These are phyloP conservation scores for Gasterosteus aculeatus DNA, from an alignment of 2,113 vertebrate species.

Conservation along the genomic window DNA sequence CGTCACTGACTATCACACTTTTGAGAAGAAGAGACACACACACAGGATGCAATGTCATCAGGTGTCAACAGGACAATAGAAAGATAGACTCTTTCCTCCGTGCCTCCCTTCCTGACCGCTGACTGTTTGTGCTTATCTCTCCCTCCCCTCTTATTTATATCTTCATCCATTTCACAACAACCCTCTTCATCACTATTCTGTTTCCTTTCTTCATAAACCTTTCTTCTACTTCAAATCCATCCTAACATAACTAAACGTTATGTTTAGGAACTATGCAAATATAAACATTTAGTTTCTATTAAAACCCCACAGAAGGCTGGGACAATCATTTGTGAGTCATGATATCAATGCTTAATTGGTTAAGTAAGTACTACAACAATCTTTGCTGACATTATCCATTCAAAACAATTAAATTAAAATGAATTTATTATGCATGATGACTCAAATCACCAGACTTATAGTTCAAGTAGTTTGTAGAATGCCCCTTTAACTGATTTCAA, in stretches of 20 bases:
- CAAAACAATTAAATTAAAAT: not conserved
- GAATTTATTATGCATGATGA: not conserved
- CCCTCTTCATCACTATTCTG: not conserved
- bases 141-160: not conserved
- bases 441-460: no score
- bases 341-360: not conserved
- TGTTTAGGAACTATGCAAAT: not conserved
- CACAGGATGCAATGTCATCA: conserved; percentile 40
- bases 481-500: not conserved
- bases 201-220: not conserved
- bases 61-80: conserved; percentile 30
- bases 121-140: not conserved
- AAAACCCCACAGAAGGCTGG: not conserved
- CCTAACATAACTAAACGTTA: not conserved
- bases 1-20: not conserved
- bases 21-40: conserved; percentile 16
- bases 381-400: not conserved
- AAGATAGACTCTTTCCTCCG: conserved; percentile 45
- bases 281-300: not conserved
- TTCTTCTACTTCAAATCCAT: not conserved
- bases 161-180: not conserved
- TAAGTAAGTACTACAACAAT: not conserved
- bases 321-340: not conserved
- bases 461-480: not conserved
- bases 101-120: not conserved